These are phyloP conservation scores for Chelonoidis abingdonii DNA, from an alignment of 2,113 vertebrate species.

Conservation along the genomic window DNA sequence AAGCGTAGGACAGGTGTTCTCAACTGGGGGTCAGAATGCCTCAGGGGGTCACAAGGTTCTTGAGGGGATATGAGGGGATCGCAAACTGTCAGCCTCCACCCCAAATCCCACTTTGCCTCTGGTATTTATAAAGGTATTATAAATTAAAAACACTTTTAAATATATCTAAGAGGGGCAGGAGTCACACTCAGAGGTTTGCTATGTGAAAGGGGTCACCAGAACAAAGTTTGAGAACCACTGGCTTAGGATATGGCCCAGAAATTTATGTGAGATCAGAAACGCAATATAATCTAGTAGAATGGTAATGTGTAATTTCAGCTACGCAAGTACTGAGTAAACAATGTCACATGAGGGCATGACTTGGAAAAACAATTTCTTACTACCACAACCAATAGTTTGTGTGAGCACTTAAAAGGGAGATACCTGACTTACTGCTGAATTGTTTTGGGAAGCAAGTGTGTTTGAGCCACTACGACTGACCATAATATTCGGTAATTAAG, in stretches of 20 bases:
- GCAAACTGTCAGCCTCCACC: too few species aligned
- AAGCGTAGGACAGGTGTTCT: not conserved
- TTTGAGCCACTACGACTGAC: slow-evolving; percentile 58
- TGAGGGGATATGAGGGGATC: too few species aligned
- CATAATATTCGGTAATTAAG: slow-evolving; percentile 64
- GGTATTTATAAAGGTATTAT: too few species aligned
- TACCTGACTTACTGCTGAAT: slow-evolving; percentile 59
- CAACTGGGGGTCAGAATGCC: too few species aligned
- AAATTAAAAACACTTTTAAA: too few species aligned
- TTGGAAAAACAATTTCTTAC: slow-evolving; percentile 39
- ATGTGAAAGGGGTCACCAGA: too few species aligned
- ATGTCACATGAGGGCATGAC: slow-evolving; percentile 7
- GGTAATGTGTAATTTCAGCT: not conserved
- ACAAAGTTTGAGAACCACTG: too few species aligned
- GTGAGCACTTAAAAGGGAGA: slow-evolving; percentile 56
- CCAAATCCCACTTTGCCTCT: too few species aligned
- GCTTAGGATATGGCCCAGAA: not conserved
- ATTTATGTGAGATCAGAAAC: not conserved
- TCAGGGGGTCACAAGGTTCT: too few species aligned
- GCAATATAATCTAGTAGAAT: not conserved
- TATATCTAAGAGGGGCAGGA: too few species aligned
- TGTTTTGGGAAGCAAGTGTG: slow-evolving; percentile 69
- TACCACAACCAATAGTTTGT: slow-evolving; percentile 20
- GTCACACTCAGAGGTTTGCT: too few species aligned
- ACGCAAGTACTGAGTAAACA: not conserved